Base-by-base conservation (phyloP, 2,113 vertebrate species). In the Rhabdornis inornatus region DNA sequence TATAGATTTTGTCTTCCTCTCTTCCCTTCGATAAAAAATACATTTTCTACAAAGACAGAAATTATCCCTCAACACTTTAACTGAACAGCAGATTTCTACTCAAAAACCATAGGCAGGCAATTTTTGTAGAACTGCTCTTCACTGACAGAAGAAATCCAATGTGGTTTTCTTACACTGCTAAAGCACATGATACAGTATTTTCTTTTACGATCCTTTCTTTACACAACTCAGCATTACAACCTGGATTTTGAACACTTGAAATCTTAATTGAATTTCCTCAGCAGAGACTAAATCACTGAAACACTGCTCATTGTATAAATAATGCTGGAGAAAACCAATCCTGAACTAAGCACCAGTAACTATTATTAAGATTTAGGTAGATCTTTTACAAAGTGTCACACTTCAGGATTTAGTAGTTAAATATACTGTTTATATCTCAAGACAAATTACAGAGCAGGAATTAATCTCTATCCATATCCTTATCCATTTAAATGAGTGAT, bases 401-500 rank as follows among this genome's bases (percentile, higher is more conserved):
- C 83, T 80, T 90, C 56, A 69, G 82, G 91, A 95, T 94, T 92
- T 89, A 76, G 84, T 64, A 90, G 71, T 66, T 83, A 65, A 92
- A 95, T 89, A 91, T 69, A 74, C 50, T 89, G 90, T 88, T 91
- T 87, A 56, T 91, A 45, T 93, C 88, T 92, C 66, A 61, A 94
- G 82, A 88, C 61, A 93, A 88, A 94, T 94, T 44, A 66, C 28
- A 83, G 92, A 83, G 45, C 35, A 85, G 60, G 78, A 92, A 80
- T 95, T 97, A 94, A 95, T 93, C 70, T 89, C 74, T 63, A 83
- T 56, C 77, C 91, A 70, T 92, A 87, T 59, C 83, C 71, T 76
- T 60, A 93, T 60, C 65, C 71, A 74, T 79, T 93, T 70, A 92
- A 95, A 88, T 55, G 72, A 81, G 85, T 89, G 96, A 94, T 94